These are phyloP conservation scores for Brachylomia viminalis DNA, from an alignment of 2,888 invertebrate species.

Conservation along the genomic window DNA sequence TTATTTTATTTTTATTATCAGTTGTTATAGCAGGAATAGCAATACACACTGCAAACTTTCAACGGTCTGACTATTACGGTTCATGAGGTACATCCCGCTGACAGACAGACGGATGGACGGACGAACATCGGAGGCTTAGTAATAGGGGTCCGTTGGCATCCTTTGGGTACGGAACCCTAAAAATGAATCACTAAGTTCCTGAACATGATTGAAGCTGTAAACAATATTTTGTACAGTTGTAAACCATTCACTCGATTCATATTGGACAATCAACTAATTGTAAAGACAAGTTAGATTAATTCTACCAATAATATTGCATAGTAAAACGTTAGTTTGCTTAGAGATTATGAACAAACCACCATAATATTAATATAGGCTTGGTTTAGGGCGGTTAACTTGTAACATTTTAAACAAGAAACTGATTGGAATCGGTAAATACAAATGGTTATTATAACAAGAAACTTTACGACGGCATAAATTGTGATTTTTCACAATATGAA, in stretches of 20 bases:
- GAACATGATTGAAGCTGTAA: constrained; percentile 12
- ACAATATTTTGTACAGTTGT: constrained; percentile 34
- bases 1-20: too few relatives aligned
- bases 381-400: constrained; percentile 40
- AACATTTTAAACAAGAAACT: constrained; percentile 25
- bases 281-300: constrained; percentile 48
- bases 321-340: constrained; percentile 26
- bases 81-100: too few relatives aligned
- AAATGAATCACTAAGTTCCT: not conserved
- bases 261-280: constrained; percentile 56
- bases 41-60: too few relatives aligned
- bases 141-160: not conserved
- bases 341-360: constrained; percentile 44
- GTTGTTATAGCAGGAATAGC: too few relatives aligned
- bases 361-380: constrained; percentile 44
- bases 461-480: constrained; percentile 19
- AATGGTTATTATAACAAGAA: constrained; percentile 42
- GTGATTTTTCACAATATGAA: not conserved
- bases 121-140: not conserved
- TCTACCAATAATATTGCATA: constrained; percentile 50
- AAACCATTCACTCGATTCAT: constrained; percentile 47
- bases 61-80: too few relatives aligned
- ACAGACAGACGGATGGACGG: not conserved
- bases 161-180: not conserved
- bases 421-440: constrained; percentile 38